phyloP scores from a whole-genome alignment of 2,797 vertebrate species.

The Pygocentrus nattereri region DNA sequence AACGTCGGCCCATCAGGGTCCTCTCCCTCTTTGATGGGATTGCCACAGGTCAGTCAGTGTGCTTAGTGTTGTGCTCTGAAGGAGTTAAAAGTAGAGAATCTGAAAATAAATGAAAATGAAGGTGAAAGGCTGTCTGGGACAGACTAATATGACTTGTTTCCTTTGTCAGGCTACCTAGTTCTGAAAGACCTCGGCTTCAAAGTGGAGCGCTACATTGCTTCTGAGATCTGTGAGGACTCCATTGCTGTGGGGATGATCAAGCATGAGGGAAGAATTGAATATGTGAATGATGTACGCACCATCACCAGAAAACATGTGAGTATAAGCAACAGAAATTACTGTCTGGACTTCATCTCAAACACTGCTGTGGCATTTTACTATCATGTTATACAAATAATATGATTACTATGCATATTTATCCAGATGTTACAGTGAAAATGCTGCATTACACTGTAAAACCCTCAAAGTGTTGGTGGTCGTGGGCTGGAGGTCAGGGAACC shows the following conservation, averaged over 20 bases:
- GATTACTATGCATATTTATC: no score
- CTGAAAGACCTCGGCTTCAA: slow-evolving; percentile 92
- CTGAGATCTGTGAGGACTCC: slow-evolving; percentile 91
- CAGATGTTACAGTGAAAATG: no score
- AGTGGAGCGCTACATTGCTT: slow-evolving; percentile 90
- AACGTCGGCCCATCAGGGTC: slow-evolving; percentile 87
- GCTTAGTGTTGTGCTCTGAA: background rate
- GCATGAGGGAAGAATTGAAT: slow-evolving; percentile 89
- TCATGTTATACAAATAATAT: no score
- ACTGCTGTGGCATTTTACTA: no score
- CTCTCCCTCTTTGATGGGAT: slow-evolving; percentile 95
- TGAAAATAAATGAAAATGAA: background rate
- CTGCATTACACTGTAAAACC: no score
- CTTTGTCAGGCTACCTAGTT: slow-evolving; percentile 87
- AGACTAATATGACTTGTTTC: background rate
- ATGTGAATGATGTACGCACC: slow-evolving; percentile 88
- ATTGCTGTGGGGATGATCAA: slow-evolving; percentile 87
- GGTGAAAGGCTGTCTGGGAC: background rate
- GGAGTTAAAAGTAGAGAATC: background rate
- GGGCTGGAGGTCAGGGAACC: no score
- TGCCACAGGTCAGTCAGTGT: slow-evolving; percentile 82
- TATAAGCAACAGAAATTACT: no score
- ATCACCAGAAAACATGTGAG: slow-evolving; percentile 74
- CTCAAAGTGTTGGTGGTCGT: no score
- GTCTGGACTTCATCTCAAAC: no score